Conservation (phyloP, 2,797 vertebrate genomes). For the Mormyrus proboscirostris region DNA sequence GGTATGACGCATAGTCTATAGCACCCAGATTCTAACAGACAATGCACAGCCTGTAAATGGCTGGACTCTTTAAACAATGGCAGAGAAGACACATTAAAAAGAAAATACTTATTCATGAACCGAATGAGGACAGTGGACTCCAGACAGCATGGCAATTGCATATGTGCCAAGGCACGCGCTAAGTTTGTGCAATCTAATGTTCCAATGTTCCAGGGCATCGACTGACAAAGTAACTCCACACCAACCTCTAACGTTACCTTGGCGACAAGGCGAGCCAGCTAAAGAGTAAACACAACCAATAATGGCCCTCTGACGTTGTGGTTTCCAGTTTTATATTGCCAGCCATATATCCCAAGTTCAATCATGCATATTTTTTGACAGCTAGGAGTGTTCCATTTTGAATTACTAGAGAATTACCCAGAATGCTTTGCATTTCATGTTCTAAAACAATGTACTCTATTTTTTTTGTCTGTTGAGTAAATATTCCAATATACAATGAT, state of each 20-base stretch:
- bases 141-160: not conserved
- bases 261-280: slow-evolving; percentile 42
- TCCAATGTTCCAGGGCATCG: slow-evolving; percentile 41
- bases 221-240: slow-evolving; percentile 52
- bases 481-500: not conserved
- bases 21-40: not conserved
- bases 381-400: not conserved
- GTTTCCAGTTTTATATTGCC: not conserved
- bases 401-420: not conserved
- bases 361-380: not conserved
- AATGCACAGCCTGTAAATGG: not conserved
- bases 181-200: slow-evolving; percentile 15
- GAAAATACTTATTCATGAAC: not conserved
- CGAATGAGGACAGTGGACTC: not conserved
- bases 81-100: not conserved
- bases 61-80: not conserved
- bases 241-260: slow-evolving; percentile 31
- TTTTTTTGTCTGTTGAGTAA: not conserved
- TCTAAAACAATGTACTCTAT: not conserved
- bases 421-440: not conserved
- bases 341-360: not conserved
- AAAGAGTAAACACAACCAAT: slow-evolving; percentile 26
- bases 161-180: not conserved
- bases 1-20: not conserved
- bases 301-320: slow-evolving; percentile 29